Conservation (phyloP, 2,797 vertebrate genomes). For the Rhinoraja longicauda region DNA sequence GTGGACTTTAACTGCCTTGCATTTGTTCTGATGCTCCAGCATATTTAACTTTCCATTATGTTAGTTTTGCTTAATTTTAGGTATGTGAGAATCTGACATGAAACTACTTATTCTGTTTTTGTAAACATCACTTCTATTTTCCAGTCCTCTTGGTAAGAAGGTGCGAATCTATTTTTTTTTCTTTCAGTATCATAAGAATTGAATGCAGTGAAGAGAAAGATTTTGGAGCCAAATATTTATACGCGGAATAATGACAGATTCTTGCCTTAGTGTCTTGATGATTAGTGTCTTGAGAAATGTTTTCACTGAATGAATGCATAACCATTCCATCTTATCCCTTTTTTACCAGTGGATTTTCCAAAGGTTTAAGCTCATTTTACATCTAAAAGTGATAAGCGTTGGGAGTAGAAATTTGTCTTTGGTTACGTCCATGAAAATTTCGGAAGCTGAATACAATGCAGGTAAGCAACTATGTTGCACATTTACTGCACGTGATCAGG, state of each 20-base stretch:
- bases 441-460: too few relatives aligned
- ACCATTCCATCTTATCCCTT: neutral
- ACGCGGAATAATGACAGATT: neutral
- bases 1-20: neutral
- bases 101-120: neutral
- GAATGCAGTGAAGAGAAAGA: neutral
- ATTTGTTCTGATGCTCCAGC: neutral
- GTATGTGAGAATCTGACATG: neutral
- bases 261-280: neutral
- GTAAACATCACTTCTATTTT: neutral
- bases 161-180: neutral
- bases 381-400: neutral
- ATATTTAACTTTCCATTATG: neutral
- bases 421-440: too few relatives aligned
- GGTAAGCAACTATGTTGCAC: too few relatives aligned
- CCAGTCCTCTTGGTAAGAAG: neutral
- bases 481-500: too few relatives aligned
- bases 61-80: conserved; percentile 4
- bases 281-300: neutral
- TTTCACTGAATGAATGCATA: neutral
- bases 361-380: neutral
- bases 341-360: neutral
- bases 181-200: neutral
- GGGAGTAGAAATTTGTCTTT: too few relatives aligned
- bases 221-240: neutral